Conservation (phyloP, 2,888 invertebrate species). For the Lissonota sp. region DNA sequence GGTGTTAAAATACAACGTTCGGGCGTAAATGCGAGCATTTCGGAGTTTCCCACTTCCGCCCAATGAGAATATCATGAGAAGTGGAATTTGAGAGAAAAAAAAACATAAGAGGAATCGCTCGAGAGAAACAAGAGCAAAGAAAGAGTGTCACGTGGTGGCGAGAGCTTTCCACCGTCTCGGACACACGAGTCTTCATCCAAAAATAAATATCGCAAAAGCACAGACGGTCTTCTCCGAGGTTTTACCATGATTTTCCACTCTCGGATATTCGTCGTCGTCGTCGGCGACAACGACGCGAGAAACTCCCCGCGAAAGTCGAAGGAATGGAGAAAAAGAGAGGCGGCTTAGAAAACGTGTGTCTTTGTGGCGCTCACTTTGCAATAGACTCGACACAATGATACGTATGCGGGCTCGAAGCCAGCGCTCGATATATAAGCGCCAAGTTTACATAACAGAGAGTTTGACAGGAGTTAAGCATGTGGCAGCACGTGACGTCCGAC, state of each 20-base stretch:
- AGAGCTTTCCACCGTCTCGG: neutral
- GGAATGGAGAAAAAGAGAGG: neutral
- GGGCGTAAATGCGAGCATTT: conserved; percentile 21
- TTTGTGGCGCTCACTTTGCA: neutral
- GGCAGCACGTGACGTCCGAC: conserved; percentile 64
- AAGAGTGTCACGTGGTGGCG: neutral
- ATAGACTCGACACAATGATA: neutral
- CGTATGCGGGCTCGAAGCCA: conserved; percentile 74
- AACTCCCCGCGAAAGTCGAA: conserved; percentile 13
- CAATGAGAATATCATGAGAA: conserved; percentile 44
- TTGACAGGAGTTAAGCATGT: conserved; percentile 81
- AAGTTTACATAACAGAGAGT: conserved; percentile 82
- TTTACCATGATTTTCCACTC: conserved; percentile 13
- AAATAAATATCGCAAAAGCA: conserved; percentile 11
- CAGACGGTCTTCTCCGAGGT: conserved; percentile 8
- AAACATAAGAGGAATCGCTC: conserved; percentile 8
- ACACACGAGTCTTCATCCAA: neutral
- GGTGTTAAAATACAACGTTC: conserved; percentile 57
- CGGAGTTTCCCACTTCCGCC: conserved; percentile 55
- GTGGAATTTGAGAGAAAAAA: neutral
- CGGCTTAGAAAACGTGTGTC: neutral
- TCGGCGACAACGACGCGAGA: conserved; percentile 19
- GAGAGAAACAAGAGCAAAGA: conserved; percentile 3
- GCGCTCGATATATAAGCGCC: conserved; percentile 60
- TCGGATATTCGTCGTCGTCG: neutral